A percentile compares a stretch with the other conserved stretches of the same genome.
phyloP scores from a whole-genome alignment of 37 sponge, comb jelly and placozoan species.

The Eunapius fragilis region DNA sequence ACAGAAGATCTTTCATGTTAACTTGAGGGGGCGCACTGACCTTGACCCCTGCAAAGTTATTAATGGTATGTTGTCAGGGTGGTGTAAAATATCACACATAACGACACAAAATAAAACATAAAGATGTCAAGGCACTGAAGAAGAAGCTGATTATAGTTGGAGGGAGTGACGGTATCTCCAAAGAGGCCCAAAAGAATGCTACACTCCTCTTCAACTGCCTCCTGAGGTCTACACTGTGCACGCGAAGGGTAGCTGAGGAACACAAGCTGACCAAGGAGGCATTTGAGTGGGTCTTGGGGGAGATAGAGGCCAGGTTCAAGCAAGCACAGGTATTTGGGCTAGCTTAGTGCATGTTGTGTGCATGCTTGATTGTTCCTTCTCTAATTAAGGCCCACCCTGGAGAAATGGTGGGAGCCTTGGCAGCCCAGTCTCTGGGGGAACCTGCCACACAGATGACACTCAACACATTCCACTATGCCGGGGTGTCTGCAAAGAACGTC shows the following conservation, averaged over 20 bases:
- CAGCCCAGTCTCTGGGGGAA: conserved; percentile 97
- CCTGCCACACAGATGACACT: conserved; percentile 99
- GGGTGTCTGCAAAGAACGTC: conserved; percentile 99
- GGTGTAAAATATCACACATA: background rate
- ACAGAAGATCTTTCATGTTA: conserved; percentile 94
- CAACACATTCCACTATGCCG: conserved; percentile 99
- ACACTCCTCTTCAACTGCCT: conserved; percentile 91
- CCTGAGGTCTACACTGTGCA: conserved; percentile 87
- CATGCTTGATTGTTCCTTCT: background rate
- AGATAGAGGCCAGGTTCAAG: conserved; percentile 92
- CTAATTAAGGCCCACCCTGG: conserved; percentile 86
- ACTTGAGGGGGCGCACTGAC: conserved; percentile 76
- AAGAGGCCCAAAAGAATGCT: conserved; percentile 93
- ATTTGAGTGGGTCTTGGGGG: conserved; percentile 99
- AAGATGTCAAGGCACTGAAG: conserved; percentile 83
- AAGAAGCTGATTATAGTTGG: conserved; percentile 89
- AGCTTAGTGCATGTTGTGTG: background rate
- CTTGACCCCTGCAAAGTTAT: conserved; percentile 93
- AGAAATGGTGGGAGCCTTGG: conserved; percentile 98
- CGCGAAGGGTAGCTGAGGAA: conserved; percentile 83
- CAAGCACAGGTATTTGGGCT: conserved; percentile 82
- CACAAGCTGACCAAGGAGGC: conserved; percentile 90
- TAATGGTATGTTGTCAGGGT: conserved; percentile 33
- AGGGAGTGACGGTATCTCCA: conserved; percentile 89
- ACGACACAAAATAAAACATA: too few relatives aligned